These are phyloP conservation scores for Cyaniris semiargus DNA, from an alignment of 2,888 invertebrate species.

Conservation along the genomic window DNA sequence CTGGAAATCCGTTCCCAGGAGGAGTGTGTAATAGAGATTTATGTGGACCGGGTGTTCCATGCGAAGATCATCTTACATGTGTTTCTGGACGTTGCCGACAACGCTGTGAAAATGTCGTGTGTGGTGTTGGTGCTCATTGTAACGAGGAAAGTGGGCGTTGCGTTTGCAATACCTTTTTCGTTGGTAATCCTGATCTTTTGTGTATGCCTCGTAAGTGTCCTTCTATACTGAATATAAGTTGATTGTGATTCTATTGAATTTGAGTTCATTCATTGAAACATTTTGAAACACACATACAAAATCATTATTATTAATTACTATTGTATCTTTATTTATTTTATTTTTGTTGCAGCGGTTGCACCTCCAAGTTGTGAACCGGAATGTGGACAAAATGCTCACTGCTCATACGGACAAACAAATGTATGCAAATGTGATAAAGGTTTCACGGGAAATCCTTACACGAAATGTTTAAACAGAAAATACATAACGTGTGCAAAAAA, in stretches of 20 bases:
- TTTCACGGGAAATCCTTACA: slow-evolving; percentile 92
- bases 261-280: background rate
- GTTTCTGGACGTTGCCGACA: slow-evolving; percentile 94
- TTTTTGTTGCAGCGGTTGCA: slow-evolving; percentile 82
- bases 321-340: slow-evolving; percentile 31
- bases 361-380: slow-evolving; percentile 89
- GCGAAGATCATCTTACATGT: slow-evolving; percentile 89
- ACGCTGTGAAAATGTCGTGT: slow-evolving; percentile 91
- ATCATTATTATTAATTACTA: slow-evolving; percentile 15
- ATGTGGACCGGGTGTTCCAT: slow-evolving; percentile 88
- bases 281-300: background rate
- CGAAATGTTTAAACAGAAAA: slow-evolving; percentile 86
- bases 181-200: slow-evolving; percentile 92
- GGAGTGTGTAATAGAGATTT: slow-evolving; percentile 91
- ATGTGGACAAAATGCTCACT: slow-evolving; percentile 92
- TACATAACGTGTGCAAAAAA: slow-evolving; percentile 86
- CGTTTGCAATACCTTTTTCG: slow-evolving; percentile 91
- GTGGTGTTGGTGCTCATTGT: slow-evolving; percentile 93
- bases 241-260: background rate
- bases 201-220: slow-evolving; percentile 93
- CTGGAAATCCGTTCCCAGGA: slow-evolving; percentile 95
- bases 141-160: slow-evolving; percentile 90
- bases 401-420: slow-evolving; percentile 89
- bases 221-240: slow-evolving; percentile 6
- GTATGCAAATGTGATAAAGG: slow-evolving; percentile 92